Evolutionary conservation across 2,888 invertebrate species (phyloP).

Genomic region (Lordiphosa fenestrarum): DNA sequence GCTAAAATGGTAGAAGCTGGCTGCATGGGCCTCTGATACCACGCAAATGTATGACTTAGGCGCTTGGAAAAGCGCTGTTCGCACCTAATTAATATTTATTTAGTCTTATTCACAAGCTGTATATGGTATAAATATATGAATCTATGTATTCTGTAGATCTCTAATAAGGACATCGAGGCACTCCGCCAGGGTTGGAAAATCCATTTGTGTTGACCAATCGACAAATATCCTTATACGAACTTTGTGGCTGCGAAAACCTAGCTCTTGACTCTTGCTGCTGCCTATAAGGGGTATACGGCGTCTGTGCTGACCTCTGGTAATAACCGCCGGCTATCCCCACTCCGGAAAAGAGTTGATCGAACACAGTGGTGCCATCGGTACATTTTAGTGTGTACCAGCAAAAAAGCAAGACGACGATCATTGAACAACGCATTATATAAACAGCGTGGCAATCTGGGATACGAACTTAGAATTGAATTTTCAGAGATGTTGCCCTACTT

Average conservation of each 20-base stretch:
- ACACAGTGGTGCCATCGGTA: slow-evolving; percentile 10
- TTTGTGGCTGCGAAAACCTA: slow-evolving; percentile 25
- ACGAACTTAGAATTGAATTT: slow-evolving; percentile 23
- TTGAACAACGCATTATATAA: neutral
- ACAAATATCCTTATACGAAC: slow-evolving; percentile 71
- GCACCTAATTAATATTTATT: slow-evolving; percentile 40
- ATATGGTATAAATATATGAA: slow-evolving; percentile 12
- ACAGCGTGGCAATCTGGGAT: slow-evolving; percentile 1
- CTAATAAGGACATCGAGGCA: slow-evolving; percentile 68
- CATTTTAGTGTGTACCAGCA: slow-evolving; percentile 2
- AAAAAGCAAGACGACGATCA: slow-evolving; percentile 10
- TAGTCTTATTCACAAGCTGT: slow-evolving; percentile 16
- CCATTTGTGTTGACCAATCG: slow-evolving; percentile 67
- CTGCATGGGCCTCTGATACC: slow-evolving; percentile 13
- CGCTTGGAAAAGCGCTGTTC: slow-evolving; percentile 29
- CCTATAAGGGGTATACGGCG: neutral
- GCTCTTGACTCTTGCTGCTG: slow-evolving; percentile 1
- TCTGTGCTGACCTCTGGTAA: too few relatives aligned
- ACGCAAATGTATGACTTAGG: slow-evolving; percentile 26
- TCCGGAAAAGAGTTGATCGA: slow-evolving; percentile 39
- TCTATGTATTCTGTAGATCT: neutral
- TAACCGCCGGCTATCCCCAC: slow-evolving; percentile 4
- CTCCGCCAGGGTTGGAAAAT: slow-evolving; percentile 65
- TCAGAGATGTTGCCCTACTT: slow-evolving; percentile 32
- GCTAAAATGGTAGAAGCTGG: slow-evolving; percentile 15